These are phyloP conservation scores for Edolisoma coerulescens DNA, from an alignment of 2,113 vertebrate species.

Conservation along the genomic window DNA sequence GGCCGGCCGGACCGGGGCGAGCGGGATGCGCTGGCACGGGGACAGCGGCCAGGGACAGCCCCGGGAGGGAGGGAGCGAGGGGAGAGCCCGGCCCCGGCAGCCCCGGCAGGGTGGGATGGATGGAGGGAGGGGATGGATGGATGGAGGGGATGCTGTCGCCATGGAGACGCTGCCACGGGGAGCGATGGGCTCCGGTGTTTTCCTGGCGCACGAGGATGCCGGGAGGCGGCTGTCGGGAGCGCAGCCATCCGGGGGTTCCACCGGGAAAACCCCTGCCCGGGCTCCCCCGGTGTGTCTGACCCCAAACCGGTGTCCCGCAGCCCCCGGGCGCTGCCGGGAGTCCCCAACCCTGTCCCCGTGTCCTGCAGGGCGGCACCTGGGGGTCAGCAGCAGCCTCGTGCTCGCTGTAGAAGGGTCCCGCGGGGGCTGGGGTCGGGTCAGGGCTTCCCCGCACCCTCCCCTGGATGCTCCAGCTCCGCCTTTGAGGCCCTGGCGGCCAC, in stretches of 20 bases:
- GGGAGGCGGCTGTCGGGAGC: neutral
- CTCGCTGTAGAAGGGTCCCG: neutral
- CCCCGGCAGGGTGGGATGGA: neutral
- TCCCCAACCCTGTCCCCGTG: neutral
- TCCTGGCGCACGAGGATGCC: neutral
- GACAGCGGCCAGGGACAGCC: neutral
- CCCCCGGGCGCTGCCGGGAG: neutral
- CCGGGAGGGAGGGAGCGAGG: neutral
- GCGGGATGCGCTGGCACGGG: accelerated
- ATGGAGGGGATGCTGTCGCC: constrained; percentile 21
- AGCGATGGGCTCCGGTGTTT: neutral
- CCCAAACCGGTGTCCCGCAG: neutral
- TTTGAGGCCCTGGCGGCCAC: neutral
- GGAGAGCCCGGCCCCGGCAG: neutral
- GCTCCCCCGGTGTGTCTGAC: neutral
- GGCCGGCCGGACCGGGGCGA: neutral
- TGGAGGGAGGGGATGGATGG: neutral
- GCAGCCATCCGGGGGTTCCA: accelerated
- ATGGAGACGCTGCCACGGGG: neutral
- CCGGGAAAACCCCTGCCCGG: neutral
- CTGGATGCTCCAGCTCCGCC: neutral
- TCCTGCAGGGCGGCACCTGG: neutral
- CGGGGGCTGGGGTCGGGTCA: no score
- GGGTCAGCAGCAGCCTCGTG: neutral
- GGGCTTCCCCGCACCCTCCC: accelerated